Conservation (phyloP, 2,797 vertebrate species). For the Megalops cyprinoides region DNA sequence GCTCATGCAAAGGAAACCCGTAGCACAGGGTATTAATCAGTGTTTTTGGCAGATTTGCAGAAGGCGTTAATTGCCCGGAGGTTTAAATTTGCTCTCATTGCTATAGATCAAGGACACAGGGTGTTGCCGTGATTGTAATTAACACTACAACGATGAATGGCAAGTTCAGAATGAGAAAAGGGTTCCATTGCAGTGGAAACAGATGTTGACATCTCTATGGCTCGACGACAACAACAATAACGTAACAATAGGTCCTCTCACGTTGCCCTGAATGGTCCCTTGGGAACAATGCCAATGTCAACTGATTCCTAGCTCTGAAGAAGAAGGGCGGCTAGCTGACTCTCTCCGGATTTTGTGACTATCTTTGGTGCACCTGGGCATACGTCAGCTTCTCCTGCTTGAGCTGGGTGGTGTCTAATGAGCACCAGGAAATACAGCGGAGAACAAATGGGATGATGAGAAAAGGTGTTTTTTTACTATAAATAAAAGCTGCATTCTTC, state of each 20-base stretch:
- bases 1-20: too few species aligned
- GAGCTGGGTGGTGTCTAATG: slow-evolving; percentile 32
- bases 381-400: slow-evolving; percentile 41
- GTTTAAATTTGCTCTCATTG: not conserved
- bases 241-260: slow-evolving; percentile 54
- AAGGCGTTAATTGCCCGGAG: not conserved
- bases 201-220: slow-evolving; percentile 45
- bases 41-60: too few species aligned
- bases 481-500: not conserved
- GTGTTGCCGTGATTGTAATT: too few species aligned
- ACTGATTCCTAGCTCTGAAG: not conserved
- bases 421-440: slow-evolving; percentile 21
- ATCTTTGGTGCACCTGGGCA: slow-evolving; percentile 23
- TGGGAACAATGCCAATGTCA: slow-evolving; percentile 9
- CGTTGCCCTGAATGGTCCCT: slow-evolving; percentile 46
- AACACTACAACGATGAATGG: too few species aligned
- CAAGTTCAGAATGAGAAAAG: not conserved
- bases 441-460: slow-evolving; percentile 39
- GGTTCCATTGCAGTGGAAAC: slow-evolving; percentile 37
- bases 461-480: not conserved
- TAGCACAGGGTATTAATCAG: too few species aligned
- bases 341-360: slow-evolving; percentile 32
- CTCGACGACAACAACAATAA: slow-evolving; percentile 43
- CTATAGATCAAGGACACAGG: not conserved
- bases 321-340: slow-evolving; percentile 5